Conservation (phyloP, 2,888 invertebrate genomes). For the Microchrysa polita region DNA sequence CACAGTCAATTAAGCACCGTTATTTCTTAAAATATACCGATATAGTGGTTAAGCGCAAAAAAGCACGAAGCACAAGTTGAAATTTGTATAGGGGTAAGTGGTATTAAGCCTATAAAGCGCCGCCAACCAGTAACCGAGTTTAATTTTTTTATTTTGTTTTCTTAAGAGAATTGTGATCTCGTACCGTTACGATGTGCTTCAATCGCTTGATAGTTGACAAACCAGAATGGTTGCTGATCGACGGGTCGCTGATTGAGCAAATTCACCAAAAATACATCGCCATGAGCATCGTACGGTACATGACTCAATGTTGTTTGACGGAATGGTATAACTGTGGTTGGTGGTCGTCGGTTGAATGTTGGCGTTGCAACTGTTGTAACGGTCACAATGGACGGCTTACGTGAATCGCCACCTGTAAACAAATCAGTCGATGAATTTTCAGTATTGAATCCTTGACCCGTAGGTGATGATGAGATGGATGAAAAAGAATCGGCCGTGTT, state of each 20-base stretch:
- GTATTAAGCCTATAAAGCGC: too few species aligned
- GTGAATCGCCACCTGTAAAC: constrained; percentile 39
- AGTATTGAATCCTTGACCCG: not conserved
- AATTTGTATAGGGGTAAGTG: too few species aligned
- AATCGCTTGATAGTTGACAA: constrained; percentile 73
- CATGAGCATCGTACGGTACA: constrained; percentile 74
- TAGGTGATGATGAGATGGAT: not conserved
- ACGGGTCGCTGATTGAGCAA: constrained; percentile 72
- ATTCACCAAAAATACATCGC: constrained; percentile 71
- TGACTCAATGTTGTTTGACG: constrained; percentile 59
- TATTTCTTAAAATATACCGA: too few species aligned
- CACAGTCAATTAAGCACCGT: too few species aligned
- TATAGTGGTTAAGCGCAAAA: too few species aligned
- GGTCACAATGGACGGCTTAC: not conserved
- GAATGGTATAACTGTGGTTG: not conserved
- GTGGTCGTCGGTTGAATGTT: not conserved
- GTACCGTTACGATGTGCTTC: constrained; percentile 67
- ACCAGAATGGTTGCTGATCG: constrained; percentile 79
- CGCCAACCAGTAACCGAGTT: too few species aligned
- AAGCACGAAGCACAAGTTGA: too few species aligned
- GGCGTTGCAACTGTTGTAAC: constrained; percentile 17
- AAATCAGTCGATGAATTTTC: constrained; percentile 42
- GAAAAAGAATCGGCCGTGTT: not conserved
- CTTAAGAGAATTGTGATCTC: too few species aligned
- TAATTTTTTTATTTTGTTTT: too few species aligned